Evolutionary conservation across 2,113 vertebrate species (phyloP), one percentile per base, ranked within the genome.

Genomic region (Circaetus gallicus): DNA sequence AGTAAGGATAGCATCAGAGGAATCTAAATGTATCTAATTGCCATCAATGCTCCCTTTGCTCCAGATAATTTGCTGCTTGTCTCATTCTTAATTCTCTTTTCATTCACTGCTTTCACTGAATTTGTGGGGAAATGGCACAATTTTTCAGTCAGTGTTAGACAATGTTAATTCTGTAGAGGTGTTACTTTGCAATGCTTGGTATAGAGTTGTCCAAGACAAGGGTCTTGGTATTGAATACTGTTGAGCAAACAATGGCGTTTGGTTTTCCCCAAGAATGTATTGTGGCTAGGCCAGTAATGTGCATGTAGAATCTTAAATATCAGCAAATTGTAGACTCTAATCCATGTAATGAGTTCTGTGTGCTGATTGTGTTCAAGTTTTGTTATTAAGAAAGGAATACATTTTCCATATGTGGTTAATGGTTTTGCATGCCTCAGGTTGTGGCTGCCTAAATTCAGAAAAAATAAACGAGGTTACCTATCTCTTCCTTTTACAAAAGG

Each of bases 321-420:
- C n/a, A 72, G 9, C 18, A 72, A 2, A 28, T 3, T 62, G 13
- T 79, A 58, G 13, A 8, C 25, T 72, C 13, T 40, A 18, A 66
- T 52, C 61, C 17, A 1, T 59, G 32, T 40, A 55, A 58, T 0
- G 1, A 73, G 29, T 63, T 52, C n/a, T 47, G 24, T 6, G 3
- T 9, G 1, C 42, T 56, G 42, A 25, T 25, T 49, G 34, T 59
- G 15, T 62, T 71, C 25, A 79, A 31, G n/a, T 74, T 32, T 53
- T 80, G 36, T 63, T 73, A 38, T 45, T 72, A 89, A 34, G 78
- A 47, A 58, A 86, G 22, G 50, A 82, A 34, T 34, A 86, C 43
- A 16, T 84, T 89, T 94, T 71, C 62, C 7, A 10, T 38, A 31
- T 0, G 0, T 78, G 61, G 43, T 86, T 50, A 52, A n/a, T 61